These are phyloP conservation scores for Elaphurus davidianus DNA, from an alignment of 2,113 vertebrate genomes.

Conservation along the genomic window DNA sequence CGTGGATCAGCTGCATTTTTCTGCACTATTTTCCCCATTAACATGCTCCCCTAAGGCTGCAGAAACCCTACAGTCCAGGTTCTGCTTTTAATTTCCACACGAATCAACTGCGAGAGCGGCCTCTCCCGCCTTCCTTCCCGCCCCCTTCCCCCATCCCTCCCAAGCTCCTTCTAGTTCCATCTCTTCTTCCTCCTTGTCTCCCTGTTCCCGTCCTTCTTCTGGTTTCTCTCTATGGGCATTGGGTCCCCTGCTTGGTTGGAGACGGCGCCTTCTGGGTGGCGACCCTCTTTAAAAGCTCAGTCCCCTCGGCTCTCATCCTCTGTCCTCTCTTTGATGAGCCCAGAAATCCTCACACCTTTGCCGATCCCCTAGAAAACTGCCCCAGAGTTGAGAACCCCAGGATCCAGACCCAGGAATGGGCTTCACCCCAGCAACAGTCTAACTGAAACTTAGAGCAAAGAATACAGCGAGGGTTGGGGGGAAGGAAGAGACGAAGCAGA, in stretches of 20 bases:
- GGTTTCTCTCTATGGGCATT: not conserved
- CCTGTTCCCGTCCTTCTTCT: not conserved
- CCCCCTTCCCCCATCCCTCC: not conserved
- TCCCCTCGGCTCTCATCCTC: not conserved
- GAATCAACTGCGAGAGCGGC: not conserved
- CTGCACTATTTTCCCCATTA: constrained; percentile 45
- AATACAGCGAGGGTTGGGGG: accelerated
- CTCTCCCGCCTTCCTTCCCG: not conserved
- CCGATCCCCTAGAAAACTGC: not conserved
- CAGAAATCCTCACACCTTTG: not conserved
- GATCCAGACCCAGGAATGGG: not conserved
- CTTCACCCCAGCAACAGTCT: not conserved
- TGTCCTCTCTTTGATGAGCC: not conserved
- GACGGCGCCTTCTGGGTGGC: not conserved
- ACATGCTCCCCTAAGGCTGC: not conserved
- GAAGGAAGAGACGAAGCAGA: not conserved
- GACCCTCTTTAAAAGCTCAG: not conserved
- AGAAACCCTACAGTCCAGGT: not conserved
- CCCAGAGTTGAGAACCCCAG: not conserved
- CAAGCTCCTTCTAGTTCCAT: not conserved
- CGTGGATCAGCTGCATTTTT: constrained; percentile 11
- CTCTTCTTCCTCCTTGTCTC: not conserved
- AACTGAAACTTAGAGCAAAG: not conserved
- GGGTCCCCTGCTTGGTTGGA: not conserved
- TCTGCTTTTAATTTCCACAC: constrained; percentile 45